Conservation (phyloP, 1,140 invertebrate species). For the Rhynchophorus ferrugineus region DNA sequence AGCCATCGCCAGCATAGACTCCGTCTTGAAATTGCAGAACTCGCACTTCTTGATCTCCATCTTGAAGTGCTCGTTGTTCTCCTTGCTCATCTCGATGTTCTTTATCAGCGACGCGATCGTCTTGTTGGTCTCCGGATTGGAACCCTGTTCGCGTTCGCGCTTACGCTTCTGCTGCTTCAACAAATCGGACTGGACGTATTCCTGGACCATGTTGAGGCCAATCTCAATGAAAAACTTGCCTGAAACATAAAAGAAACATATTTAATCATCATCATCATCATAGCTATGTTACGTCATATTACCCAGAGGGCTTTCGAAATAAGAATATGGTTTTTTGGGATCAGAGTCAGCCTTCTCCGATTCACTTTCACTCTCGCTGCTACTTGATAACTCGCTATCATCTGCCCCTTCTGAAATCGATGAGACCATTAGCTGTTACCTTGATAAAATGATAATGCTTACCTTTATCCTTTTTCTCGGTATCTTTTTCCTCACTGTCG, state of each 20-base stretch:
- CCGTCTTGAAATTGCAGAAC: slow-evolving; percentile 87
- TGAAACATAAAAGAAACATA: slow-evolving; percentile 11
- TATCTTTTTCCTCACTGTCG: not conserved
- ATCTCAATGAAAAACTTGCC: slow-evolving; percentile 91
- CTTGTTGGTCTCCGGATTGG: slow-evolving; percentile 61
- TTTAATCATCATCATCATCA: not conserved
- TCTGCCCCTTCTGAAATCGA: too few relatives aligned
- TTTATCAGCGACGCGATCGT: slow-evolving; percentile 73
- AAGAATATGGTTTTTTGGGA: slow-evolving; percentile 49
- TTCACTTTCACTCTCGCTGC: slow-evolving; percentile 38
- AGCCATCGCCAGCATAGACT: slow-evolving; percentile 77
- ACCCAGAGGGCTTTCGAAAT: slow-evolving; percentile 75
- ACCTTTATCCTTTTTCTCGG: too few relatives aligned
- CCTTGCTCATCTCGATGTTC: slow-evolving; percentile 80
- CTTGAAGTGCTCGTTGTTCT: slow-evolving; percentile 79
- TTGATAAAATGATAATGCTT: not conserved
- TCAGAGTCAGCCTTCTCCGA: slow-evolving; percentile 34
- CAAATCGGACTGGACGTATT: slow-evolving; percentile 86
- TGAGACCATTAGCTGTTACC: too few relatives aligned
- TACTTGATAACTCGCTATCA: not conserved
- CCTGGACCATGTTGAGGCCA: slow-evolving; percentile 84
- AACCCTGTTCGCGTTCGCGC: slow-evolving; percentile 54
- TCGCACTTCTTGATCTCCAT: slow-evolving; percentile 71
- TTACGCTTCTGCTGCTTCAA: slow-evolving; percentile 80
- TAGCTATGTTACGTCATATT: too few relatives aligned